Percentiles rank a stretch among this genome's conserved stretches.
Conservation (phyloP, 2,113 vertebrate species). For the Oryzias melastigma region DNA sequence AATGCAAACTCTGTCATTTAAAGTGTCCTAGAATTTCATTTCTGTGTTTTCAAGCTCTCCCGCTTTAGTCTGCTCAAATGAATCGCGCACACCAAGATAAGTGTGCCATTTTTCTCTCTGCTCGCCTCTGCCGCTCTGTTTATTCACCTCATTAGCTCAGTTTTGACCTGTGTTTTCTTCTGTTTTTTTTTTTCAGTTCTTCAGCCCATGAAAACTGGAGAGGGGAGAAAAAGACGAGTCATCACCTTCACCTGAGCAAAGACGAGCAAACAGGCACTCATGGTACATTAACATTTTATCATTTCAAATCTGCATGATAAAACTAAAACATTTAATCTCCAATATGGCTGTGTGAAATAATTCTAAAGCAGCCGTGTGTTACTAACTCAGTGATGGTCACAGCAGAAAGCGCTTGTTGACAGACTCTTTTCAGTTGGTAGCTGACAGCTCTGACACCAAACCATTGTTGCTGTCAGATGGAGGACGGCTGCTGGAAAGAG, state of each 20-base stretch:
- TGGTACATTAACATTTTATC: conserved; percentile 59
- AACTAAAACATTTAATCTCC: no score
- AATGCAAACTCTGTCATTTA: conserved; percentile 63
- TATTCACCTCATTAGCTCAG: conserved; percentile 41
- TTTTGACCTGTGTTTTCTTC: conserved; percentile 53
- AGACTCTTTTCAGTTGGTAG: conserved; percentile 56
- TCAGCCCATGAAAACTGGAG: conserved; percentile 75
- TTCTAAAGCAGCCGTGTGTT: conserved; percentile 12
- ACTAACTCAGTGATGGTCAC: conserved; percentile 36
- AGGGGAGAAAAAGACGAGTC: conserved; percentile 51
- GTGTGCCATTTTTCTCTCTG: conserved; percentile 42
- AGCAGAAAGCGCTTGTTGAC: conserved; percentile 50
- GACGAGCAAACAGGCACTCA: conserved; percentile 58
- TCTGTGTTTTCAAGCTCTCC: conserved; percentile 30
- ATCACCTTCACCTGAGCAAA: conserved; percentile 65
- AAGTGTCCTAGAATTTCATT: conserved; percentile 65
- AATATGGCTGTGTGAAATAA: no score
- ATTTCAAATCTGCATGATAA: background rate
- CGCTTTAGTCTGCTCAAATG: conserved; percentile 31
- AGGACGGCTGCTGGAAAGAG: conserved; percentile 28
- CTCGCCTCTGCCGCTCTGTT: conserved; percentile 24
- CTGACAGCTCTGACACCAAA: conserved; percentile 53
- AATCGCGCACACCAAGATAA: conserved; percentile 38
- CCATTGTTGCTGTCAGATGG: conserved; percentile 59
- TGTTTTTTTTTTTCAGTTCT: conserved; percentile 45